phyloP scores from a whole-genome alignment of 2,113 vertebrate species.

The Edolisoma coerulescens region DNA sequence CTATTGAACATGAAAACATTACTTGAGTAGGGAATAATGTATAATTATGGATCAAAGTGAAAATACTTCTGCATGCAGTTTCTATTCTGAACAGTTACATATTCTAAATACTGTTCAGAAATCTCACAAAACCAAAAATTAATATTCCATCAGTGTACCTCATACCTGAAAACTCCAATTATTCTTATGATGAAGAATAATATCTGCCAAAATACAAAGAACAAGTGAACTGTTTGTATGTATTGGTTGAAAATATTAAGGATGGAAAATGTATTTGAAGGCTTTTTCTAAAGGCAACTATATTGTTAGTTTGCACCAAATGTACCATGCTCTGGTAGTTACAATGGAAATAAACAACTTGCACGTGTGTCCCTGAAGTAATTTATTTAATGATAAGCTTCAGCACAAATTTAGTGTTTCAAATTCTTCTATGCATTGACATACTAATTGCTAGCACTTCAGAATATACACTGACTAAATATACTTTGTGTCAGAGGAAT shows the following conservation, averaged over 20 bases:
- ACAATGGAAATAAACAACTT: slow-evolving; percentile 21
- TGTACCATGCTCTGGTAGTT: background rate
- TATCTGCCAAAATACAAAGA: background rate
- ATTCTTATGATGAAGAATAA: background rate
- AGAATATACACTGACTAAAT: background rate
- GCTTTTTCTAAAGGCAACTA: background rate
- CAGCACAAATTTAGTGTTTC: background rate
- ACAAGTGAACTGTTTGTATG: background rate
- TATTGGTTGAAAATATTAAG: background rate
- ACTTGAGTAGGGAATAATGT: background rate
- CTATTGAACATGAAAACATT: background rate
- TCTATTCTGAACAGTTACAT: background rate
- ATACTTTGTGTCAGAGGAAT: background rate
- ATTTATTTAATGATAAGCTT: slow-evolving; percentile 6
- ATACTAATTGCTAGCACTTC: background rate
- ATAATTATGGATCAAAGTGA: background rate
- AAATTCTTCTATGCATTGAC: background rate
- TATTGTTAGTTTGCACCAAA: background rate
- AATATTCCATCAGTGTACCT: background rate
- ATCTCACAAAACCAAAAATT: background rate
- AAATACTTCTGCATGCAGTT: background rate
- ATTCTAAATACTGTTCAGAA: background rate
- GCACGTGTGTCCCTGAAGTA: background rate
- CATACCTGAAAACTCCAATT: background rate
- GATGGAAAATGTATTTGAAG: background rate